Evolutionary conservation across 2,888 invertebrate species (phyloP).

Genomic region (Melitaea athalia): DNA sequence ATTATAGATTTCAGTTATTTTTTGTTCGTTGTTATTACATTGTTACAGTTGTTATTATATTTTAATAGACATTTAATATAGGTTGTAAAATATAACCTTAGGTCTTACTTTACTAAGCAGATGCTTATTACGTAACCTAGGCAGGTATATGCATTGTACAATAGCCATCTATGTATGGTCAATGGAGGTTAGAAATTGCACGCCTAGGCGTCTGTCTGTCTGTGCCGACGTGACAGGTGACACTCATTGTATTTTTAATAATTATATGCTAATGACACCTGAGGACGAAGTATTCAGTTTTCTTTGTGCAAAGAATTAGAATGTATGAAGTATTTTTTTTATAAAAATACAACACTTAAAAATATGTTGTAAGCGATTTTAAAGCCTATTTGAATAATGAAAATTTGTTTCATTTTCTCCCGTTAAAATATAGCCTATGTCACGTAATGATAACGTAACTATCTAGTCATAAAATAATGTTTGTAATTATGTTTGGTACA

Average conservation of each 20-base stretch:
- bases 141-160: conserved; percentile 30
- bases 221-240: conserved; percentile 30
- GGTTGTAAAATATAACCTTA: background rate
- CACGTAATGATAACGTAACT: too few species aligned
- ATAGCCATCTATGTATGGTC: conserved; percentile 30
- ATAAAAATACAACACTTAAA: too few species aligned
- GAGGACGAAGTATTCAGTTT: background rate
- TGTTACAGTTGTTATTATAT: too few species aligned
- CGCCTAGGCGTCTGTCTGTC: conserved; percentile 35
- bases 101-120: conserved; percentile 24
- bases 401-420: too few species aligned
- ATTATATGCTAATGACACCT: background rate
- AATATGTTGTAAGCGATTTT: too few species aligned
- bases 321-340: background rate
- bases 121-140: conserved; percentile 30
- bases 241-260: conserved; percentile 9
- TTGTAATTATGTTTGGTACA: too few species aligned
- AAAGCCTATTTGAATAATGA: too few species aligned
- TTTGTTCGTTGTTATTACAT: too few species aligned
- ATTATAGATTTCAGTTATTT: too few species aligned
- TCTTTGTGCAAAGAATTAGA: background rate
- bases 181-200: conserved; percentile 31
- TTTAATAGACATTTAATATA: too few species aligned
- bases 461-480: too few species aligned
- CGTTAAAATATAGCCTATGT: too few species aligned